Evolutionary conservation across 2,113 vertebrate species (phyloP).

Genomic region (Forbesichthys agassizii): DNA sequence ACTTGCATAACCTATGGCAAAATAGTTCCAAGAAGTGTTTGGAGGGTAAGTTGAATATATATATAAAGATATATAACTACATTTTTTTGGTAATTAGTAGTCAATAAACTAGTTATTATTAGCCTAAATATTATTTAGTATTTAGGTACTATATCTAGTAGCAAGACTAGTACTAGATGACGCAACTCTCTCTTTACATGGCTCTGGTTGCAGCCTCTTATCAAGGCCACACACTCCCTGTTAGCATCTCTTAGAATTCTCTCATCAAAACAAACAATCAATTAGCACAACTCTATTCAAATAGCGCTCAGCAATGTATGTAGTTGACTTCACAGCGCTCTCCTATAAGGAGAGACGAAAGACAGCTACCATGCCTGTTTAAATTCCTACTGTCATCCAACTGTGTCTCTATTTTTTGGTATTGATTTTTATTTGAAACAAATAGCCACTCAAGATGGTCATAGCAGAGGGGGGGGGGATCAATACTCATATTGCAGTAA

Average conservation of each 20-base stretch:
- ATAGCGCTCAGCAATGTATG: neutral
- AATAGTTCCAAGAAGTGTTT: too few species aligned
- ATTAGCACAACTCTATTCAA: constrained; percentile 26
- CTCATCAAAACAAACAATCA: constrained; percentile 21
- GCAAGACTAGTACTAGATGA: too few species aligned
- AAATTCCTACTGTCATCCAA: constrained; percentile 8
- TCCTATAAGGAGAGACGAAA: constrained; percentile 3
- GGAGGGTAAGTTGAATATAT: too few species aligned
- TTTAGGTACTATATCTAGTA: too few species aligned
- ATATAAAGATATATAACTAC: too few species aligned
- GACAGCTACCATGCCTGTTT: neutral
- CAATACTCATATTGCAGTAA: constrained; percentile 35
- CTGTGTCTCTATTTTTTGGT: constrained; percentile 7
- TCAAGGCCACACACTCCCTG: neutral
- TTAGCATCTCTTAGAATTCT: too few species aligned
- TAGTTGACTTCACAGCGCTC: constrained; percentile 17
- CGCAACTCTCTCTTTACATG: too few species aligned
- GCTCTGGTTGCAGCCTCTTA: neutral
- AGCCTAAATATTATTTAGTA: too few species aligned
- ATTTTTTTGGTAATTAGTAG: too few species aligned
- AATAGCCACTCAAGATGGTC: constrained; percentile 25
- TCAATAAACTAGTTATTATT: too few species aligned
- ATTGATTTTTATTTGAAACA: constrained; percentile 30
- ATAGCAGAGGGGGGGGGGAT: constrained; percentile 8
- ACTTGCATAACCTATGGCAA: too few species aligned